Evolutionary conservation across 2,797 vertebrate genomes (phyloP), one percentile per base, ranked within the genome.

Genomic region (Coracias cyanogaster): DNA sequence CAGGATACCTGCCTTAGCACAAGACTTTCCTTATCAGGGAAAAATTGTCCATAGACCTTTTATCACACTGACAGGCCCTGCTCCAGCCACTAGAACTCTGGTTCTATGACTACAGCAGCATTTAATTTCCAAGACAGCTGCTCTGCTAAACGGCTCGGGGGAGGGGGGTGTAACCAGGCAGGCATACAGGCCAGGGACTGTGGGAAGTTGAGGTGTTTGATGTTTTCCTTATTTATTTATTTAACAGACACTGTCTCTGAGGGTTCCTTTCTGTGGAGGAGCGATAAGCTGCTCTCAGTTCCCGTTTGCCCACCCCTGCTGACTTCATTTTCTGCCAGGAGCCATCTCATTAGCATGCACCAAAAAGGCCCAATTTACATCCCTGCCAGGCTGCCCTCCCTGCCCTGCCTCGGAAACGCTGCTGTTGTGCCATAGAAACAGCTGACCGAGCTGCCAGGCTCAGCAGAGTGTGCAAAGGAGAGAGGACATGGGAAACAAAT

Each of bases 161-260:
- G 22, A 8, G 22, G 73, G n/a, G n/a, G n/a, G n/a, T n/a, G n/a
- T n/a, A 49, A 22, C 83, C 9, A 1, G 64, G 94, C 70, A 70
- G 71, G 51, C 74, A 43, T 70, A 57, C 0, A 1, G 77, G 65
- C 62, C 61, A 51, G 55, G 33, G 87, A 26, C 93, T 76, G 78
- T 2, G 8, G 74, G 64, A 57, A 66, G 67, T 4, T 2, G 19
- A 90, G 78, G 77, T 82, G 85, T 96, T 95, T 96, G 96, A 96
- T 90, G 91, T 95, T 89, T 79, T 54, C 20, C 48, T 66, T 84
- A 58, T 93, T 92, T 94, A 91, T 88, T 90, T 87, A 81, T 88
- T 92, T 70, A 81, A 73, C 77, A 84, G 64, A 52, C 62, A 51
- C 52, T 2, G 0, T 79, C 66, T 88, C 82, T 48, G 0, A 91